Evolutionary conservation across 2,888 invertebrate species (phyloP).

Genomic region (Pachymerium ferrugineum): DNA sequence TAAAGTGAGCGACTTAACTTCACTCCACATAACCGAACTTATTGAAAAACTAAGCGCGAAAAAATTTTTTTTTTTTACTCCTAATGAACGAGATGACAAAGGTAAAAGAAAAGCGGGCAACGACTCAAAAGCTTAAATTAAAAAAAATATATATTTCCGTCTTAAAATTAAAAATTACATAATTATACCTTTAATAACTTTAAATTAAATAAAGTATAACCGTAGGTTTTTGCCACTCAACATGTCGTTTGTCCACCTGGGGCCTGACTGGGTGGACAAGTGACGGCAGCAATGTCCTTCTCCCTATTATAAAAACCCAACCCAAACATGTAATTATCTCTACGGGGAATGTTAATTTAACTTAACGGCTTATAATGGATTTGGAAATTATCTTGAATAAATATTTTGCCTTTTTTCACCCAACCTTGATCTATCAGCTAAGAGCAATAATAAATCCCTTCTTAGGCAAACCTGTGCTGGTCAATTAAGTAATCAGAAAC

Average conservation of each 20-base stretch:
- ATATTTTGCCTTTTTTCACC: neutral
- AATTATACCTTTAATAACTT: neutral
- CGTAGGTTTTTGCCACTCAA: slow-evolving; percentile 5
- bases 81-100: neutral
- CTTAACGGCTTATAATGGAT: neutral
- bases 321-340: slow-evolving; percentile 17
- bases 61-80: neutral
- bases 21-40: too few species aligned
- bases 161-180: neutral
- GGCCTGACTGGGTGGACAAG: neutral
- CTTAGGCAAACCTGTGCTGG: neutral
- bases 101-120: neutral
- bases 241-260: neutral
- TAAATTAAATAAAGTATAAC: neutral
- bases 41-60: too few species aligned
- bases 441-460: slow-evolving; percentile 3
- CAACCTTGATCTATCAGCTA: too few species aligned
- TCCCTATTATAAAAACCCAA: slow-evolving; percentile 6
- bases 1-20: neutral
- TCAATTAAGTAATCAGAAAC: slow-evolving; percentile 27
- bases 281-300: slow-evolving; percentile 2
- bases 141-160: too few species aligned
- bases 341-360: neutral
- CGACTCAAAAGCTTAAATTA: too few species aligned
- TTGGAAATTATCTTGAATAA: slow-evolving; percentile 16